Evolutionary conservation across 2,888 invertebrate genomes (phyloP), one percentile per base, ranked within the genome.

Genomic region (Clunio marinus): DNA sequence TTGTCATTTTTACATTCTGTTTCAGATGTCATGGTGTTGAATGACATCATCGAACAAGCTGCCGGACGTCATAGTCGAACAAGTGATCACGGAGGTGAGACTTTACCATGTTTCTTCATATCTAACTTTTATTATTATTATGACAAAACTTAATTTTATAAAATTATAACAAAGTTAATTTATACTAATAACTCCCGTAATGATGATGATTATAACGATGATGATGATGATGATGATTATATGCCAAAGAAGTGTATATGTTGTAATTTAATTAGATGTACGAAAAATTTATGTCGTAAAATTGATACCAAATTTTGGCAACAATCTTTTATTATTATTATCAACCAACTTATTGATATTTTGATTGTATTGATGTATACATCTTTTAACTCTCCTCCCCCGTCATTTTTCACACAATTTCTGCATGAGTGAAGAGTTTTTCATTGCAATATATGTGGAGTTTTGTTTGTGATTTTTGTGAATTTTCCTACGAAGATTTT

Each of bases 41-140:
- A 94, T 78, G 95, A 96, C 79, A 94, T 97, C 75, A 93, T 96
- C 74, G 95, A 96, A 78, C 96, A 96, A 83, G 96, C 91, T 70
- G 91, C 95, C 70, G 91, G 92, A 73, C 84, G 91, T 77, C 91
- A 91, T 76, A 92, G 92, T 81, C 84, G 88, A 76, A 86, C 88
- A 70, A 90, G 91, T 76, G 93, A 93, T 72, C 89, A 89, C 79
- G 91, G 89, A 86, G 92, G 92, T 93, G 88, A 84, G 83, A n/a
- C n/a, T n/a, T 32, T 32, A 32, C 35, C 35, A 13, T 13, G 35
- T 8, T 13, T 45, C 41, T 27, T 57, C 57, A 22, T 27, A 69
- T 17, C 24, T n/a, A n/a, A n/a, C n/a, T n/a, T n/a, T n/a, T n/a
- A n/a, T n/a, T n/a, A n/a, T n/a, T n/a, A n/a, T 67, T 67, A 37